These are phyloP conservation scores for Drosophila austrosaltans DNA, from an alignment of 2,888 invertebrate species.

Conservation along the genomic window DNA sequence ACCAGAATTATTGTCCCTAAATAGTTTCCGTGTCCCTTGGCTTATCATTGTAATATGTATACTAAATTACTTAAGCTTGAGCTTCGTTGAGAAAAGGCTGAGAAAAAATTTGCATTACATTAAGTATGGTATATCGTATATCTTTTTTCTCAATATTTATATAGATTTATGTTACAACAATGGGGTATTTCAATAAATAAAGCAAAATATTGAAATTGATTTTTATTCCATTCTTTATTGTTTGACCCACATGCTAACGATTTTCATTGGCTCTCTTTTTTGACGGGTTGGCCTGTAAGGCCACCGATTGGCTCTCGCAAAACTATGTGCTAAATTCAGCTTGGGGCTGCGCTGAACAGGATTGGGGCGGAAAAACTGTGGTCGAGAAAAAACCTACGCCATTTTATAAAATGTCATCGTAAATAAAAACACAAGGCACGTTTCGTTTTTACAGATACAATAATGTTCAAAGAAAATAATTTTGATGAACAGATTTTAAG, in stretches of 20 bases:
- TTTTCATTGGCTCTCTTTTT: background rate
- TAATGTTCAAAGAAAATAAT: background rate
- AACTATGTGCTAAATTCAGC: background rate
- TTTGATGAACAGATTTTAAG: too few species aligned
- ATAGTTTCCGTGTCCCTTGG: slow-evolving; percentile 12
- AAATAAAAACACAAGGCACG: background rate
- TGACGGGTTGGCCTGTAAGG: background rate
- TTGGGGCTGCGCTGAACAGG: background rate
- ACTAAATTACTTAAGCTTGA: background rate
- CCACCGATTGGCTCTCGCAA: slow-evolving; percentile 9
- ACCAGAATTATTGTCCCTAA: slow-evolving; percentile 16
- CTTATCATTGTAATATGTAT: slow-evolving; percentile 14
- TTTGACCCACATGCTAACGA: background rate
- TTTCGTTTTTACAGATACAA: background rate
- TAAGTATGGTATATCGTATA: too few species aligned
- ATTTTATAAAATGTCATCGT: background rate
- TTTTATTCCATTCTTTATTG: background rate
- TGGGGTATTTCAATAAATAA: too few species aligned
- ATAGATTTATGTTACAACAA: too few species aligned
- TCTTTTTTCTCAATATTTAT: too few species aligned
- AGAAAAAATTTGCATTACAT: background rate
- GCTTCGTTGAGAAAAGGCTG: background rate
- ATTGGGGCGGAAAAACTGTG: background rate
- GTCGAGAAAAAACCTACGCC: background rate
- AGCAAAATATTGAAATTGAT: background rate